phyloP scores from a whole-genome alignment of 2,113 vertebrate genomes.

The Nothoprocta pentlandii region DNA sequence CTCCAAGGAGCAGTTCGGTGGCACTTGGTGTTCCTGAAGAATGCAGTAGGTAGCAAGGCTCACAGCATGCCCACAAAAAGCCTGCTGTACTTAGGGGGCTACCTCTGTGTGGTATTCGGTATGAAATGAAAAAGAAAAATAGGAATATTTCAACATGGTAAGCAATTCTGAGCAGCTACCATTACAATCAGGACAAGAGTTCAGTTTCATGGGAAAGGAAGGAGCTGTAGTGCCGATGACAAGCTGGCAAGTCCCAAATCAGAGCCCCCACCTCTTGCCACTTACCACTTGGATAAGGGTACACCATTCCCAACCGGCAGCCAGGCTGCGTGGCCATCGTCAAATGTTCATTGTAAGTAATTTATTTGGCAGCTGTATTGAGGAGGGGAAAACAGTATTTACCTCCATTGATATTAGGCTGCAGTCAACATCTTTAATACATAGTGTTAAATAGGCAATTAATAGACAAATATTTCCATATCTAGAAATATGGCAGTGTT shows the following conservation, averaged over 20 bases:
- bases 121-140: not conserved
- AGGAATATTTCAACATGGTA: not conserved
- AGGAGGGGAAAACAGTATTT: slow-evolving; percentile 23
- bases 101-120: slow-evolving; percentile 5
- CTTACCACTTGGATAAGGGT: not conserved
- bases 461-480: slow-evolving; percentile 53
- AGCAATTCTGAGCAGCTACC: slow-evolving; percentile 16
- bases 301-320: not conserved
- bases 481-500: slow-evolving; percentile 37
- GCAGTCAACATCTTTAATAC: slow-evolving; percentile 55
- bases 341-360: not conserved
- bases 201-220: not conserved
- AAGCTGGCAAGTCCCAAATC: not conserved
- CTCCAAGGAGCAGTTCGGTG: not conserved
- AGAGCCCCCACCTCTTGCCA: not conserved
- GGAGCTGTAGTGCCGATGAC: not conserved
- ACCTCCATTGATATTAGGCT: slow-evolving; percentile 37
- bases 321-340: not conserved
- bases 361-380: not conserved
- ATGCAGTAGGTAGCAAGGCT: not conserved
- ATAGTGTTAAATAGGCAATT: slow-evolving; percentile 63
- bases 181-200: not conserved
- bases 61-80: not conserved
- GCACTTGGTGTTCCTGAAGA: not conserved
- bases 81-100: not conserved